Percentiles rank a stretch among this genome's conserved stretches.
Evolutionary conservation across 2,113 vertebrate genomes (phyloP).

Genomic region (Ceyx cyanopectus): DNA sequence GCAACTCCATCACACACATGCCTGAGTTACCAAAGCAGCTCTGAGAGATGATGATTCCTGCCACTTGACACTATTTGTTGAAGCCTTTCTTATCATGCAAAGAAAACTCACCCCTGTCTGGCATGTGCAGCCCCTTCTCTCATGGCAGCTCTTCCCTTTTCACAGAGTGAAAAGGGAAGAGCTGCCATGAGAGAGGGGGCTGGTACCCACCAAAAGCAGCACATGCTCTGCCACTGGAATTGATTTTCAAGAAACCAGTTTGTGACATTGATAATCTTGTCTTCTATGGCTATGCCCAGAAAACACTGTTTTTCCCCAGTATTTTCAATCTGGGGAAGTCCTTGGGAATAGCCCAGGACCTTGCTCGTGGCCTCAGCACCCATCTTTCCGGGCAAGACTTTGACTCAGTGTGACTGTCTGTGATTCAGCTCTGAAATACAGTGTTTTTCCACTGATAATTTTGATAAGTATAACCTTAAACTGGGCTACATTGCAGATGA

Average conservation of each 20-base stretch:
- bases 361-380: neutral
- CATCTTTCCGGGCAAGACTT: neutral
- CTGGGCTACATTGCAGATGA: neutral
- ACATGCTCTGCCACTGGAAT: neutral
- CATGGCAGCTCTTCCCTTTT: too few relatives aligned
- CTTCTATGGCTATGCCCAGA: neutral
- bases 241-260: neutral
- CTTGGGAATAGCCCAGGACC: neutral
- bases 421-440: conserved; percentile 36
- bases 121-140: too few relatives aligned
- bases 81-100: neutral
- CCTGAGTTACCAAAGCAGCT: neutral
- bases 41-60: fast-evolving
- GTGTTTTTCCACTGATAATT: conserved; percentile 45
- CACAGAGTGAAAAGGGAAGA: neutral
- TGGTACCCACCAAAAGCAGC: fast-evolving
- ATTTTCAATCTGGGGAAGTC: neutral
- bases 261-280: neutral
- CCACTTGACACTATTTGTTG: neutral
- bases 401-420: neutral
- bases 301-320: neutral
- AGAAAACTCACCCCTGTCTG: neutral
- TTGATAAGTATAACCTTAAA: conserved; percentile 39
- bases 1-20: fast-evolving
- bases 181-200: neutral